phyloP scores from a whole-genome alignment of 2,797 vertebrate species.

The Nannoperca obscura region DNA sequence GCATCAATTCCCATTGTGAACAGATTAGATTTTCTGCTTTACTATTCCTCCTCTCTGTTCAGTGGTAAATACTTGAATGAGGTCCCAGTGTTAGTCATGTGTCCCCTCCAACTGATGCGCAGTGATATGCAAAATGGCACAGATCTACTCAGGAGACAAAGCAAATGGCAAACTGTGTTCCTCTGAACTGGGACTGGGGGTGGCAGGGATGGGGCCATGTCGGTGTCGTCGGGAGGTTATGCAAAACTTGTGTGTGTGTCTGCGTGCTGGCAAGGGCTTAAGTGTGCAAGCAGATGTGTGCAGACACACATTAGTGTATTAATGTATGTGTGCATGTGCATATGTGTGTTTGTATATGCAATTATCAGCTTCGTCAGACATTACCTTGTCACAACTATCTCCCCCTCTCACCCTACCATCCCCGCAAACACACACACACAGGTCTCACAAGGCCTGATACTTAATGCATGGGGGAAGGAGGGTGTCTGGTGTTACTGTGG shows the following conservation, averaged over 20 bases:
- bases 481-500: conserved; percentile 75
- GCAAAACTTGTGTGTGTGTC: conserved; percentile 43
- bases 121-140: conserved; percentile 79
- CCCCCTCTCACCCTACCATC: conserved; percentile 24
- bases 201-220: conserved; percentile 36
- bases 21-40: conserved; percentile 48
- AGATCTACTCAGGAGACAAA: conserved; percentile 76
- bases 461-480: conserved; percentile 64
- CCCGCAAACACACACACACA: conserved; percentile 7
- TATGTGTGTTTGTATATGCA: conserved; percentile 60
- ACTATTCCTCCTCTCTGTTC: conserved; percentile 36
- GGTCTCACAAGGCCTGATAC: conserved; percentile 63
- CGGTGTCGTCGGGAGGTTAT: conserved; percentile 48
- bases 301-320: conserved; percentile 42
- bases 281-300: conserved; percentile 64
- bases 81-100: conserved; percentile 66
- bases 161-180: conserved; percentile 79
- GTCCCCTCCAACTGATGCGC: conserved; percentile 64
- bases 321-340: conserved; percentile 38
- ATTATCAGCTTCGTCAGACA: conserved; percentile 63
- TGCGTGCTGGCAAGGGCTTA: conserved; percentile 52
- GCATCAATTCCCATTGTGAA: conserved; percentile 51
- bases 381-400: conserved; percentile 55
- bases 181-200: conserved; percentile 49
- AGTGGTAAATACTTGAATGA: conserved; percentile 68